phyloP scores from a whole-genome alignment of 1,140 invertebrate genomes.

The Mamestra configurata region DNA sequence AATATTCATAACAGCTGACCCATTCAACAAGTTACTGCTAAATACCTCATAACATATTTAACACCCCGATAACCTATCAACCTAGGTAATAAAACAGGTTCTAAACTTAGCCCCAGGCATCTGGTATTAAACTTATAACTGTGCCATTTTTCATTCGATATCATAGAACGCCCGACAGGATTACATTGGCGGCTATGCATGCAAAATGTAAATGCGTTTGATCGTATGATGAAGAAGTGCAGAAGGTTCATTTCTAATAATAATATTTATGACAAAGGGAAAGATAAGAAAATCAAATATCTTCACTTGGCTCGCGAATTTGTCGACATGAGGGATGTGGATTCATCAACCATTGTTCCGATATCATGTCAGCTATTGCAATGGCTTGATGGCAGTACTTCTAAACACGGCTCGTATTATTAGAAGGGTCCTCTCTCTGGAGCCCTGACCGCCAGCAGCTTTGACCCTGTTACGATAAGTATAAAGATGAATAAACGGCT shows the following conservation, averaged over 20 bases:
- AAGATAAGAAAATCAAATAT: too few species aligned
- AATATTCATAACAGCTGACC: not conserved
- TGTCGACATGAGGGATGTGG: too few species aligned
- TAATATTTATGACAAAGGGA: too few species aligned
- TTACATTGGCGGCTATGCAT: constrained; percentile 3
- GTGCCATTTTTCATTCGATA: constrained; percentile 7
- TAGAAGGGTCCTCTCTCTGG: too few species aligned
- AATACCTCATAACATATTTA: not conserved
- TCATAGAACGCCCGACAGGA: not conserved
- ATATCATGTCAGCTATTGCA: too few species aligned
- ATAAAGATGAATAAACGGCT: too few species aligned
- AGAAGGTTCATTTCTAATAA: not conserved
- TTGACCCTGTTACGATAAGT: too few species aligned
- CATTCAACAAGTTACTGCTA: not conserved
- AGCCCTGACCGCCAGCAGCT: too few species aligned
- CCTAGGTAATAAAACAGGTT: constrained; percentile 1
- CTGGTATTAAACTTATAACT: not conserved
- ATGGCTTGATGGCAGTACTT: too few species aligned
- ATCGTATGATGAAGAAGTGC: not conserved
- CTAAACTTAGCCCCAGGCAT: not conserved
- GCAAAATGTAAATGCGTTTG: constrained; percentile 14
- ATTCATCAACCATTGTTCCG: too few species aligned
- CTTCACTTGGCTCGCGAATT: too few species aligned
- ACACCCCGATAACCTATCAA: not conserved
- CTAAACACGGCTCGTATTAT: too few species aligned